Percentiles rank a stretch among this genome's conserved stretches.
phyloP scores from a whole-genome alignment of 1,140 invertebrate genomes.

The Chrysopa pallens region DNA sequence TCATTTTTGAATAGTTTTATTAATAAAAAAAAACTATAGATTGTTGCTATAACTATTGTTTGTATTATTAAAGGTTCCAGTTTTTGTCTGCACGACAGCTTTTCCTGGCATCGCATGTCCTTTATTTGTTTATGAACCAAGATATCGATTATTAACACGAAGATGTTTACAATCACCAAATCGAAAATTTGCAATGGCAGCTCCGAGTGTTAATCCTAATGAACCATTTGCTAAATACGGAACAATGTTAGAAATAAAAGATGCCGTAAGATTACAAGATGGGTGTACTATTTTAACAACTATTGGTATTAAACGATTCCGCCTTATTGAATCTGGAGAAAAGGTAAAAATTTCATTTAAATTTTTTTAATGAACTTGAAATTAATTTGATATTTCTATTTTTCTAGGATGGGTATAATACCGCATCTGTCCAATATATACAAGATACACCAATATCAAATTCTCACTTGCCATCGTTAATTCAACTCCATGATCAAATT shows the following conservation, averaged over 20 bases:
- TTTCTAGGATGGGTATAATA: conserved; percentile 63
- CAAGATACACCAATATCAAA: conserved; percentile 37
- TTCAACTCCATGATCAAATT: conserved; percentile 44
- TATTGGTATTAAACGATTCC: conserved; percentile 62
- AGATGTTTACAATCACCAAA: conserved; percentile 67
- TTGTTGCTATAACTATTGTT: too few species aligned
- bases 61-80: conserved; percentile 41
- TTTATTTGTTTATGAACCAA: conserved; percentile 77
- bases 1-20: too few species aligned
- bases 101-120: conserved; percentile 76
- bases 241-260: conserved; percentile 68
- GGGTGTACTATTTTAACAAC: conserved; percentile 77
- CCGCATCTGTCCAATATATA: conserved; percentile 64
- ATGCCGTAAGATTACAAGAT: conserved; percentile 67
- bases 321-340: conserved; percentile 53
- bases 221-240: conserved; percentile 51
- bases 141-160: conserved; percentile 75
- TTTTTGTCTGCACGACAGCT: conserved; percentile 81
- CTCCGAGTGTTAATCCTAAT: conserved; percentile 29
- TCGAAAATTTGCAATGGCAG: conserved; percentile 71
- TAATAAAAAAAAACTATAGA: too few species aligned
- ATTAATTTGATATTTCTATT: conserved; percentile 1
- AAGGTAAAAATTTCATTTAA: conserved; percentile 14
- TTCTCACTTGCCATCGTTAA: conserved; percentile 31
- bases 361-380: too few species aligned